Conservation (phyloP, 2,888 invertebrate genomes). For the Ectemnius cavifrons region DNA sequence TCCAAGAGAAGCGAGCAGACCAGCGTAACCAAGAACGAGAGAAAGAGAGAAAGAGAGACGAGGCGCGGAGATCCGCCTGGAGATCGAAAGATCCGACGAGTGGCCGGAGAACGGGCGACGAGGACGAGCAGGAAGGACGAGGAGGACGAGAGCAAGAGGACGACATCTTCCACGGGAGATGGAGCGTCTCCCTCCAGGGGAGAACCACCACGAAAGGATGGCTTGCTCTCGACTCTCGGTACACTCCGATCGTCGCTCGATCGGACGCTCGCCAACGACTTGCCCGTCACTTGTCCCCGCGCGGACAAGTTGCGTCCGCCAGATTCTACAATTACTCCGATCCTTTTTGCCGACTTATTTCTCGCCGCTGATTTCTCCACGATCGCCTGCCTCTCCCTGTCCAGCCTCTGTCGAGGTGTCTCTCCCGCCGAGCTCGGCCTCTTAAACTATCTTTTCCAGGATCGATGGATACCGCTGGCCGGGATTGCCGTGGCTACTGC, state of each 20-base stretch:
- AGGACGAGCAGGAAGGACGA: background rate
- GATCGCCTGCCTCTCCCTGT: constrained; percentile 12
- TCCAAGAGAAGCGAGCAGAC: background rate
- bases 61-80: constrained; percentile 30
- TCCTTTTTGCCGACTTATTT: constrained; percentile 71
- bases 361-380: constrained; percentile 13
- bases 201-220: constrained; percentile 17
- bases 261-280: constrained; percentile 41
- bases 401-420: background rate
- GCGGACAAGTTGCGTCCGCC: constrained; percentile 71
- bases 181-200: constrained; percentile 11
- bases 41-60: constrained; percentile 26
- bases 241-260: constrained; percentile 34
- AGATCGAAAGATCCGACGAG: constrained; percentile 50
- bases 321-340: constrained; percentile 76
- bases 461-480: background rate
- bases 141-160: constrained; percentile 16
- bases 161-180: constrained; percentile 21
- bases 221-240: constrained; percentile 21
- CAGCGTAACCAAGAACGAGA: background rate
- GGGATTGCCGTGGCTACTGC: too few species aligned
- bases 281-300: constrained; percentile 64
- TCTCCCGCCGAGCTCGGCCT: too few species aligned
- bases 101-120: constrained; percentile 13
- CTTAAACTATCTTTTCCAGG: background rate